Evolutionary conservation across 2,888 invertebrate species (phyloP).

Genomic region (Parnassius glacialis): DNA sequence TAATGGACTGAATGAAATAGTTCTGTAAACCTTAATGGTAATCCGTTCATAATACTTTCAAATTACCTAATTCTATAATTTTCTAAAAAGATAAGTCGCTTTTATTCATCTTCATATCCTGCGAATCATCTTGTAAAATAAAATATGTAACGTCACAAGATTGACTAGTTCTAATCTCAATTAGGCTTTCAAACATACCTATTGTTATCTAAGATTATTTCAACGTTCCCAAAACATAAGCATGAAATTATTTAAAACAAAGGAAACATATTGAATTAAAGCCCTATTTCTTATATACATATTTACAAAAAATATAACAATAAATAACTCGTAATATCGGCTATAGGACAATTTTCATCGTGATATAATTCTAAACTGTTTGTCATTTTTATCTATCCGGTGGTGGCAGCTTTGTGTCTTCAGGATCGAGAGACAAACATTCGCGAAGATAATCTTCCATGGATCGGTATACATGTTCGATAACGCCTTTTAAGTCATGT

Average conservation of each 20-base stretch:
- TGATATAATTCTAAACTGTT: constrained; percentile 9
- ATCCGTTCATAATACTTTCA: constrained; percentile 6
- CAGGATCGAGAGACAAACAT: constrained; percentile 93
- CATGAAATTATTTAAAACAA: constrained; percentile 48
- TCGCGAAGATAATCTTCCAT: constrained; percentile 96
- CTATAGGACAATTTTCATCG: constrained; percentile 10
- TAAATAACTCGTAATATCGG: constrained; percentile 26
- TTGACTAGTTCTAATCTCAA: constrained; percentile 48
- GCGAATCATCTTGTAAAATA: constrained; percentile 45
- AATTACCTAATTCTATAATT: constrained; percentile 11
- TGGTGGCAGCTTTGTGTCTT: constrained; percentile 84
- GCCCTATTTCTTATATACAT: constrained; percentile 74
- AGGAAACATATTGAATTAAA: constrained; percentile 76
- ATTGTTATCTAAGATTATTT: constrained; percentile 19
- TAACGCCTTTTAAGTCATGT: constrained; percentile 90
- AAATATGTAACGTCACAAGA: constrained; percentile 40
- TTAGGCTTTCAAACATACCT: constrained; percentile 32
- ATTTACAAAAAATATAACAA: constrained; percentile 69
- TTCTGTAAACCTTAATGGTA: constrained; percentile 32
- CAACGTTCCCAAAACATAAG: constrained; percentile 33
- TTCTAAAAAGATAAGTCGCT: constrained; percentile 6
- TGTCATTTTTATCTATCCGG: constrained; percentile 73
- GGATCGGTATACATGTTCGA: constrained; percentile 94
- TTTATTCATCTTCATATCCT: constrained; percentile 38
- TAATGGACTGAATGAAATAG: constrained; percentile 50